Evolutionary conservation across 2,797 vertebrate genomes (phyloP).

Genomic region (Malacoctenus gilli): DNA sequence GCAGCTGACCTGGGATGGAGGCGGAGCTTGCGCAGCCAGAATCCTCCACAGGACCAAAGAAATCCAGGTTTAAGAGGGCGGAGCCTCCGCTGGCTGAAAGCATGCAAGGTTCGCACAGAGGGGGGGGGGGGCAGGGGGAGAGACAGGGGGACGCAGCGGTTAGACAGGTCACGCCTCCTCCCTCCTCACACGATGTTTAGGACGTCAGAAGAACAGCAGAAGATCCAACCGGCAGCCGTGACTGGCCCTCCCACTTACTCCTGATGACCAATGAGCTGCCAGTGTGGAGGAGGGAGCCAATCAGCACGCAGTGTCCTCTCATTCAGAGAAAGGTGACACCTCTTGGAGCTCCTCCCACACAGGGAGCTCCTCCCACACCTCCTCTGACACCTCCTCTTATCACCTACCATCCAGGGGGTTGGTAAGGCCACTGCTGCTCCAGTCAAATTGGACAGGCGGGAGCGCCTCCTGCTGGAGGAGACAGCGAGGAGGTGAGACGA

Average conservation of each 20-base stretch:
- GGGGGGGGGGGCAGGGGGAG: slow-evolving; percentile 58
- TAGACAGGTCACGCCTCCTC: too few species aligned
- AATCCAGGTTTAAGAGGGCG: slow-evolving; percentile 98
- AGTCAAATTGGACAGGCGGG: slow-evolving; percentile 99
- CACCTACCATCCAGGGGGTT: slow-evolving; percentile 98
- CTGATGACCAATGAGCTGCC: too few species aligned
- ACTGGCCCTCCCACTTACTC: too few species aligned
- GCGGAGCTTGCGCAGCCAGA: slow-evolving; percentile 90
- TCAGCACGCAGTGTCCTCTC: too few species aligned
- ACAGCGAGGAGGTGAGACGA: background rate
- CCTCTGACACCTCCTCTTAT: slow-evolving; percentile 16
- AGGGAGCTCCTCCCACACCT: background rate
- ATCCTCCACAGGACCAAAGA: slow-evolving; percentile 99
- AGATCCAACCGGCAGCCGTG: too few species aligned
- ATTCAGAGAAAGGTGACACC: too few species aligned
- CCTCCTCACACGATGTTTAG: too few species aligned
- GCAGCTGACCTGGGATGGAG: slow-evolving; percentile 94
- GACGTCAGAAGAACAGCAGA: too few species aligned
- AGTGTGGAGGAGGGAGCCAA: too few species aligned
- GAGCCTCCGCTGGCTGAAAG: slow-evolving; percentile 96
- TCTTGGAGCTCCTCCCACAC: too few species aligned
- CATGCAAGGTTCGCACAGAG: slow-evolving; percentile 81
- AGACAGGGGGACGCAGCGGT: too few species aligned
- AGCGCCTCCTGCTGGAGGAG: slow-evolving; percentile 88
- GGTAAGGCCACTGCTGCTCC: slow-evolving; percentile 99